Base-by-base conservation (phyloP, 2,113 vertebrate genomes). In the Psephotus haematonotus region DNA sequence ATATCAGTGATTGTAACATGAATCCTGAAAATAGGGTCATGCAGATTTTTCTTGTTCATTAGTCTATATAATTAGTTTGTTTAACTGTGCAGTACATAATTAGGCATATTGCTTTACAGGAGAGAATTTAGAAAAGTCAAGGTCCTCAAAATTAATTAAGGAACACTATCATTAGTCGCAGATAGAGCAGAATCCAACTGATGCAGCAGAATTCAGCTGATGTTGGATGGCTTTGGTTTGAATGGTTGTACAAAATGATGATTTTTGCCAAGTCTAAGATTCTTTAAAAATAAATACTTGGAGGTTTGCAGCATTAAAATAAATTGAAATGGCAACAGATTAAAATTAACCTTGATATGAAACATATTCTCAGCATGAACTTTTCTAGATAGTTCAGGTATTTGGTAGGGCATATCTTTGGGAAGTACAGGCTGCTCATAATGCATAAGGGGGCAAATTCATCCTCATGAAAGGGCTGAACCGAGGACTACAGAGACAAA, bases 51-150 rank as follows among this genome's bases (percentile, higher is more conserved):
- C 93, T 90, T 94, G 95, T 95, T 96, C 96, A 96, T 96, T 96
- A 95, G 90, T 95, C 63, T 80, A 96, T 89, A 94, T 95, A 97
- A 97, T 97, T 93, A 96, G 95, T 96, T 96, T 97, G 90, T 96
- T 97, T 97, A 96, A 97, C 95, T 97, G 88, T 94, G 92, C 89
- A 92, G 93, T 92, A 91, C 94, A 87, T 96, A 96, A 94, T 96
- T 95, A 97, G 91, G 93, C 88, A 89, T 96, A 96, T 94, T 92
- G 93, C 96, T 96, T 95, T 96, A 96, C 96, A 95, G 96, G 94
- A 94, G 67, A 94, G 70, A 96, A 92, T 95, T 95, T 92, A 92
- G 88, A 95, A 94, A 96, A 95, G 96, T 96, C 96, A 95, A 94
- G 74, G 95, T 94, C 81, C 92, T 96, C 89, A 89, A 77, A 96